Conservation (phyloP, 2,113 vertebrate genomes). For the Sturnira hondurensis region DNA sequence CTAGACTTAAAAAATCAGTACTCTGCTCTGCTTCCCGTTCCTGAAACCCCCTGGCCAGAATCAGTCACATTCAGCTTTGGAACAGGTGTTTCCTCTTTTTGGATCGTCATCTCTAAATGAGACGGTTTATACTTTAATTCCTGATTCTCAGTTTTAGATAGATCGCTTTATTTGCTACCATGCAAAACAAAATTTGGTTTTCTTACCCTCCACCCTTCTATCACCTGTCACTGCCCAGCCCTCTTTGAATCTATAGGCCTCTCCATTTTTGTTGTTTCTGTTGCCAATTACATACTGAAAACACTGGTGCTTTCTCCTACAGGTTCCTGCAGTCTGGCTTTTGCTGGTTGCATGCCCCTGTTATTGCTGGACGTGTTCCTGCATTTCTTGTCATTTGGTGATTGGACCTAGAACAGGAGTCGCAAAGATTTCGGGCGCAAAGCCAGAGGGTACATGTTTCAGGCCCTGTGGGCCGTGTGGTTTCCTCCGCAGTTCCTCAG, state of each 20-base stretch:
- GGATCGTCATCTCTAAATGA: not conserved
- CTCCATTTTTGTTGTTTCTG: not conserved
- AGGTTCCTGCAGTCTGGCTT: not conserved
- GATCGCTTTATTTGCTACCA: not conserved
- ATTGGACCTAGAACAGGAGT: not conserved
- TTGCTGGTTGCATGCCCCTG: not conserved
- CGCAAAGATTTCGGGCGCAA: not conserved
- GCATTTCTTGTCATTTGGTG: not conserved
- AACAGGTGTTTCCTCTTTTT: not conserved
- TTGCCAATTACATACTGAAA: not conserved
- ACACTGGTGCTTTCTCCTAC: fast-evolving
- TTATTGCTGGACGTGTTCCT: not conserved
- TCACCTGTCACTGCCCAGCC: not conserved
- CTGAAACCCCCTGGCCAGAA: not conserved
- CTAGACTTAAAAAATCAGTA: not conserved
- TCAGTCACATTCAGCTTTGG: not conserved
- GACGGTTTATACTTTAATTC: not conserved
- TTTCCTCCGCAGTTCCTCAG: not conserved
- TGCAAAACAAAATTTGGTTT: not conserved
- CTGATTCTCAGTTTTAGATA: not conserved
- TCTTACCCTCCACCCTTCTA: not conserved
- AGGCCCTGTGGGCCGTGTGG: not conserved
- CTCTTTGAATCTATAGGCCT: not conserved
- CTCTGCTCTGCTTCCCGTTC: not conserved
- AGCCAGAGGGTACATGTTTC: not conserved